Evolutionary conservation across 2,888 invertebrate genomes (phyloP), one percentile per base, ranked within the genome.

Genomic region (Dromius quadrimaculatus): DNA sequence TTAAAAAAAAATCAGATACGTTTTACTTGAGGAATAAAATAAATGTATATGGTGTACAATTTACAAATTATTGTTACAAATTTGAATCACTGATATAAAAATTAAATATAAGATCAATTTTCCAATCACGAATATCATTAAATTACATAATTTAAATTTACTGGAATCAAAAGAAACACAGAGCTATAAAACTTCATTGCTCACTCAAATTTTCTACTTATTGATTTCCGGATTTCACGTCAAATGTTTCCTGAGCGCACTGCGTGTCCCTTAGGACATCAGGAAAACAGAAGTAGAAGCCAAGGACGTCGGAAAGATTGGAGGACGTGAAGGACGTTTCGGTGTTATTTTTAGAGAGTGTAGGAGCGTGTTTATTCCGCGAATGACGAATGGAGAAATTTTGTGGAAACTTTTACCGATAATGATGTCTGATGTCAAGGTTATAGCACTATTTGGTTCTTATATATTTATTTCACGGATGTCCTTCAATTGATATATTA

Each of bases 291-390:
- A n/a, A n/a, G n/a, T n/a, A n/a, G n/a, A 2, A 11, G 36, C 36
- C 9, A 11, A 9, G 36, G 36, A n/a, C 2, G 9, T 11, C 36
- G 36, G 11, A 3, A n/a, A 2, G 36, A 15, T 8, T 8, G 47
- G 47, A 9, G 1, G 20, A 22, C 8, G 8, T 22, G 22, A 47
- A 22, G 20, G 20, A n/a, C n/a, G n/a, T n/a, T 22, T 22, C 8
- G 13, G 2, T 8, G 47, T 15, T 47, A 47, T 47, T 47, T 47
- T 47, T 47, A 47, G 47, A 47, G 20, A 47, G 47, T 47, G n/a
- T 19, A 41, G 47, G 20, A 47, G 11, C 22, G 47, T 47, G 47
- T 47, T 47, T 47, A 22, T 4, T 8, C 8, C 47, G 17, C 6
- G 2, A 47, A 47, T 20, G 47, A 47, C 20, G 47, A 22, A 47